Evolutionary conservation across 2,797 vertebrate genomes (phyloP).

Genomic region (Cottoperca gobio): DNA sequence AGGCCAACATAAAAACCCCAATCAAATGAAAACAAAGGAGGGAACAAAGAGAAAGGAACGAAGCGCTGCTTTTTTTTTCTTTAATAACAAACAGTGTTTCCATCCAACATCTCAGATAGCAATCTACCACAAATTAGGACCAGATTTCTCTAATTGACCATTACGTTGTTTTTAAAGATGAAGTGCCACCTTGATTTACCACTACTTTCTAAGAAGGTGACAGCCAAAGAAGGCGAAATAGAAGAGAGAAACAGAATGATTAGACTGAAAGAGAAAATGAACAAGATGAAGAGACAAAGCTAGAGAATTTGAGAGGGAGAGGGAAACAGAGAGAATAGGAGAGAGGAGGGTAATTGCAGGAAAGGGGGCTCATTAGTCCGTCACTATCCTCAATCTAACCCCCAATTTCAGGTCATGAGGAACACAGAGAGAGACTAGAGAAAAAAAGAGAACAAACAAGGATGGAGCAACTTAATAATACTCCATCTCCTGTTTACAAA

Average conservation of each 20-base stretch:
- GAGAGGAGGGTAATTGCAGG: slow-evolving; percentile 78
- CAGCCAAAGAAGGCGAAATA: slow-evolving; percentile 29
- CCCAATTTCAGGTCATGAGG: slow-evolving; percentile 71
- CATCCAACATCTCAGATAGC: slow-evolving; percentile 70
- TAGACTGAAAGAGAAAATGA: slow-evolving; percentile 31
- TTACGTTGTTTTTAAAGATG: slow-evolving; percentile 63
- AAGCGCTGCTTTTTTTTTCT: slow-evolving; percentile 46
- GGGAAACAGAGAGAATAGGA: slow-evolving; percentile 50
- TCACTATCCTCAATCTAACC: slow-evolving; percentile 78
- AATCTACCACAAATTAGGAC: slow-evolving; percentile 76
- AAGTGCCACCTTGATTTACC: slow-evolving; percentile 68
- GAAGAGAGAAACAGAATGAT: slow-evolving; percentile 34
- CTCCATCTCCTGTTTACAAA: slow-evolving; percentile 39
- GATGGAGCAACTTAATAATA: slow-evolving; percentile 47
- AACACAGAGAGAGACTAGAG: slow-evolving; percentile 35
- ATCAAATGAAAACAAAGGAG: slow-evolving; percentile 48
- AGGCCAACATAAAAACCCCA: slow-evolving; percentile 37
- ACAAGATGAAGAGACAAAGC: slow-evolving; percentile 46
- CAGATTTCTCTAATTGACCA: slow-evolving; percentile 75
- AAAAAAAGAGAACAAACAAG: slow-evolving; percentile 38
- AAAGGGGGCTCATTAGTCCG: slow-evolving; percentile 79
- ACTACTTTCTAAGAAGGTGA: slow-evolving; percentile 47
- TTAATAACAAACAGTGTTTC: slow-evolving; percentile 58
- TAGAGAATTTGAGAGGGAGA: slow-evolving; percentile 55
- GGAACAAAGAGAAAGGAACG: slow-evolving; percentile 48